Evolutionary conservation across 2,888 invertebrate species (phyloP), one percentile per base, ranked within the genome.

Genomic region (Acrocyrtus sp.): DNA sequence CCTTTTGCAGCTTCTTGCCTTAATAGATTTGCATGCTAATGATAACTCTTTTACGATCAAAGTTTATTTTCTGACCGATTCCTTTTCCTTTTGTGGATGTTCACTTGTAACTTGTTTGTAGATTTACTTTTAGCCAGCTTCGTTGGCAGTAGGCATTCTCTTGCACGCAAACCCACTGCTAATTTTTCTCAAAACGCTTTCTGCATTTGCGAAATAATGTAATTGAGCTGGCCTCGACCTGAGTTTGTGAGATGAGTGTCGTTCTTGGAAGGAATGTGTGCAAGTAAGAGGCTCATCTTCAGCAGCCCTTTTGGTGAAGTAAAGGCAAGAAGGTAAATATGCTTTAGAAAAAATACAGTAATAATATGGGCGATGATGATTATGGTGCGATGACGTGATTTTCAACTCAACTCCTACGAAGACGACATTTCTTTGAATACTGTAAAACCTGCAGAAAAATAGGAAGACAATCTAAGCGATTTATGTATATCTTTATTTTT

Each of bases 341-440:
- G 26, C 27, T 61, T 60, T 39, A 39, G 39, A 21, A 54, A 57
- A 57, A 56, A 53, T 58, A 68, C 68, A 68, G 69, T 67, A 67
- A 69, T 58, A 43, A 48, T 58, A 17, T n/a, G n/a, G 50, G 12
- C 48, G 41, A 60, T 50, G 58, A 68, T 45, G 53, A 53, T 63
- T 29, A 54, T 54, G 34, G 34, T 34, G 34, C 12, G 57, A 57
- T 67, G 58, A 58, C 69, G 69, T 62, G 62, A 62, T 69, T 45
- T 47, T 69, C 69, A 50, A n/a, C 15, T 45, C 22, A 54, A 61
- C 69, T 61, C 70, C 70, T 61, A 70, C 70, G 70, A 70, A 62
- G 70, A 70, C 62, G 70, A 70, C 70, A 63, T 27, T 70, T 70
- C 61, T 70, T 54, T 19, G 70, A 43, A 50, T 50, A 34, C 70